Conservation (phyloP, 2,888 invertebrate species). For the Folsomia manolachei region DNA sequence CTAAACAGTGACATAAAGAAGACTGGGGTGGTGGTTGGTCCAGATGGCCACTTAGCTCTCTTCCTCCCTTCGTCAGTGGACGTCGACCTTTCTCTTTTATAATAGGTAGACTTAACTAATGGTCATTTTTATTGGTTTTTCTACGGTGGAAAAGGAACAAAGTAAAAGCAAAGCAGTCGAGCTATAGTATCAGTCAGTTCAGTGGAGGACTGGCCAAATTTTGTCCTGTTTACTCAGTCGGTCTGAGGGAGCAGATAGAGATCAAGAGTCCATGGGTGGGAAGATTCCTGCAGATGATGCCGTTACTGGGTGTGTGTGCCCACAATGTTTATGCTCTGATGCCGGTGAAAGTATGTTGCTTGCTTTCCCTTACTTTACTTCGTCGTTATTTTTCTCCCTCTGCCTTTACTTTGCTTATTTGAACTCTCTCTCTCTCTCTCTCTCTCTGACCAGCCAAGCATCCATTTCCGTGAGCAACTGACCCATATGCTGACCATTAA, state of each 20-base stretch:
- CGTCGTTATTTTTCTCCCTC: too few relatives aligned
- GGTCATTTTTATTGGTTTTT: slow-evolving; percentile 22
- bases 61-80: too few relatives aligned
- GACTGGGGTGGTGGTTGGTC: slow-evolving; percentile 6
- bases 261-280: neutral
- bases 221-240: neutral
- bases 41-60: slow-evolving; percentile 18
- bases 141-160: neutral
- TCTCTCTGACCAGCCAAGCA: neutral
- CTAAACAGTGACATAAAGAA: slow-evolving; percentile 20
- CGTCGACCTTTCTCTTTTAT: neutral
- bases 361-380: too few relatives aligned
- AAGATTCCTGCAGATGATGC: slow-evolving; percentile 1
- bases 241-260: neutral
- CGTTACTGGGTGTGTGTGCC: neutral
- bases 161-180: neutral
- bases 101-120: slow-evolving; percentile 21
- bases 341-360: neutral
- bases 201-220: too few relatives aligned
- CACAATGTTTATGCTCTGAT: neutral
- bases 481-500: slow-evolving; percentile 23
- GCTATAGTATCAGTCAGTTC: too few relatives aligned
- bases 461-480: slow-evolving; percentile 22
- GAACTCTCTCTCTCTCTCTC: neutral
- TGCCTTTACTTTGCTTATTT: neutral